Evolutionary conservation across 2,113 vertebrate genomes (phyloP).

Genomic region (Bubo blakistoni): DNA sequence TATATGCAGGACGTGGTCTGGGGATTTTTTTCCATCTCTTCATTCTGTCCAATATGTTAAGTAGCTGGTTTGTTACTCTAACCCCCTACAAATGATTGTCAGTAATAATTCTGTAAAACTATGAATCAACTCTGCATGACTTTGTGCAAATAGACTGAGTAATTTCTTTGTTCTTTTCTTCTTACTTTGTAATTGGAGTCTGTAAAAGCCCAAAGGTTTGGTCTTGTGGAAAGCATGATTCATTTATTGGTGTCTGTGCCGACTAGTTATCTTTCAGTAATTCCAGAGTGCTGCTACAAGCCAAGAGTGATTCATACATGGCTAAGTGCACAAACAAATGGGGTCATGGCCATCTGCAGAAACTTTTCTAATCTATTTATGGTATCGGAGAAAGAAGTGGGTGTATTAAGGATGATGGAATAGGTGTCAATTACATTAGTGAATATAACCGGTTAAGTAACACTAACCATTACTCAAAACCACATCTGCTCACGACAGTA

Average conservation of each 20-base stretch:
- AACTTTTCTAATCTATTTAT: constrained; percentile 72
- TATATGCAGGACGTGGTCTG: neutral
- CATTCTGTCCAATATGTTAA: neutral
- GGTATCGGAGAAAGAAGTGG: constrained; percentile 64
- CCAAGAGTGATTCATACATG: constrained; percentile 73
- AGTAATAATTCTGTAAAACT: constrained; percentile 74
- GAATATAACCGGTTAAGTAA: constrained; percentile 49
- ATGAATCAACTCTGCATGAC: constrained; percentile 77
- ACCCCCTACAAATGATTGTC: constrained; percentile 63
- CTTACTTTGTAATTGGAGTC: constrained; percentile 77
- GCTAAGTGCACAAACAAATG: constrained; percentile 64
- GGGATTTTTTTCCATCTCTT: neutral
- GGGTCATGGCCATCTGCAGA: constrained; percentile 72
- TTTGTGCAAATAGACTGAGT: constrained; percentile 78
- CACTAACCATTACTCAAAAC: constrained; percentile 36
- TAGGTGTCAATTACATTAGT: constrained; percentile 56
- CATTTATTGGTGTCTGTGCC: constrained; percentile 79
- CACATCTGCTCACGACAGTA: neutral
- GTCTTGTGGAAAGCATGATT: constrained; percentile 79
- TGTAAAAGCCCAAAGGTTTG: constrained; percentile 79
- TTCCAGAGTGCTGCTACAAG: constrained; percentile 68
- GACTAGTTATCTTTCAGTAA: constrained; percentile 71
- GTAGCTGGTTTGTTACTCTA: constrained; percentile 35
- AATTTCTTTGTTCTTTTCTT: constrained; percentile 80
- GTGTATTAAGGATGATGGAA: constrained; percentile 61